Evolutionary conservation across 1,140 invertebrate species (phyloP), one percentile per base, ranked within the genome.

Genomic region (Brachionus plicatilis): DNA sequence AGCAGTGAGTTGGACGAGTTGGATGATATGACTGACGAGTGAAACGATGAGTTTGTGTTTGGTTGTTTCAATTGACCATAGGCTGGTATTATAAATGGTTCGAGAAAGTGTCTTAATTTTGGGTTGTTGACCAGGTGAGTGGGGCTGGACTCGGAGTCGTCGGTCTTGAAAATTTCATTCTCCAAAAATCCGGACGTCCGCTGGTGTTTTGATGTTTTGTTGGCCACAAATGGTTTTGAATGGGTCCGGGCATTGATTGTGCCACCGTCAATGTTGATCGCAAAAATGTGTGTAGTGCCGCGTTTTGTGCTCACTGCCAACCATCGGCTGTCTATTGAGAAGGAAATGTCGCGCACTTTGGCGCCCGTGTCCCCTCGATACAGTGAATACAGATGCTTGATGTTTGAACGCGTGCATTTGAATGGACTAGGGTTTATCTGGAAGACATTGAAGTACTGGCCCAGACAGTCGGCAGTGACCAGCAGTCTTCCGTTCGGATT

Each of bases 271-370:
- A 96, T 94, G 27, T 95, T 96, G 9, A 99, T 93, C 1, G 97
- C 95, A 91, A 98, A 99, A 65, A 99, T 93, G 88, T 99, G 97
- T 17, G 96, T 97, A 2, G 97, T 99, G 83, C 96, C 97, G 85
- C 97, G 93, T 85, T 97, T 91, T 6, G 97, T 98, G 29, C 95
- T 95, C 1, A 99, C 93, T 14, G 96, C 94, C 9, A 96, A 93
- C 97, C 97, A 99, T 72, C 97, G 93, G 56, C 95, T 95, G 90
- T 99, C 97, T 84, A 93, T 91, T 9, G 95, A 95, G 89, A 92
- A 92, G 72, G 93, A 92, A 88, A 97, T 94, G 87, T 72, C 27
- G 66, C 66, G 66, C 85, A 91, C 91, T 88, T 91, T 92, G 5
- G 92, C 92, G 45, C 90, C 90, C 1, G 92, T 92, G 86, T 92